Conservation (phyloP, 2,113 vertebrate species). For the Platanista minor region DNA sequence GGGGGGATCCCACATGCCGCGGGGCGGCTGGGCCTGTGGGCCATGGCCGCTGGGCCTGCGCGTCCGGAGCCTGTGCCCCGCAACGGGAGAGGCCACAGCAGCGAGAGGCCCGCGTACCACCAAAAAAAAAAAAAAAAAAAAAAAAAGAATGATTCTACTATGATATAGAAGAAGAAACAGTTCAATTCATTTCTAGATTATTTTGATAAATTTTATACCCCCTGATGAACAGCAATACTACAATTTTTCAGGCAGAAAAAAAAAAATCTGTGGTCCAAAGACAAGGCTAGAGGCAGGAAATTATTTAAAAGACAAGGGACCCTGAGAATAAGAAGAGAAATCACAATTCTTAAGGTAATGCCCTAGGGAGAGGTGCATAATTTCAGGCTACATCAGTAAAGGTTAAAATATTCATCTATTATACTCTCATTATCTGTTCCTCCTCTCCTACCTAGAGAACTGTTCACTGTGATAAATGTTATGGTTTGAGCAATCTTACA, state of each 20-base stretch:
- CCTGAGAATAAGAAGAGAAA: neutral
- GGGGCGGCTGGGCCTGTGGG: too few relatives aligned
- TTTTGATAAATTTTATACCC: neutral
- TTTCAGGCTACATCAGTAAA: neutral
- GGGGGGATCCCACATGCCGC: too few relatives aligned
- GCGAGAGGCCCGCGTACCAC: too few relatives aligned
- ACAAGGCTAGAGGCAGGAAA: neutral
- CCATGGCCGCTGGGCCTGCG: too few relatives aligned
- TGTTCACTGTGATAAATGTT: neutral
- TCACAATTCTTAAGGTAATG: neutral
- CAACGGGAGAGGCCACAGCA: too few relatives aligned
- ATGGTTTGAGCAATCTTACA: neutral
- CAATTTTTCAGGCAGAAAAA: neutral
- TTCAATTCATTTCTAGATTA: neutral
- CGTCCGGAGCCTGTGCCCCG: too few relatives aligned
- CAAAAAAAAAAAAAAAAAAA: too few relatives aligned
- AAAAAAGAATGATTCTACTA: neutral
- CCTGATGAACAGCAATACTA: neutral
- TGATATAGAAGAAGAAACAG: neutral
- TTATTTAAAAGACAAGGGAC: neutral
- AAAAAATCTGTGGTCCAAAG: neutral
- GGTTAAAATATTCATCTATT: neutral
- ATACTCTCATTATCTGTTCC: neutral
- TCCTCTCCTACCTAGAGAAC: neutral
- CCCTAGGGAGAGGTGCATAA: neutral